Evolutionary conservation across 2,888 invertebrate genomes (phyloP).

Genomic region (Trissolcus brochymenae): DNA sequence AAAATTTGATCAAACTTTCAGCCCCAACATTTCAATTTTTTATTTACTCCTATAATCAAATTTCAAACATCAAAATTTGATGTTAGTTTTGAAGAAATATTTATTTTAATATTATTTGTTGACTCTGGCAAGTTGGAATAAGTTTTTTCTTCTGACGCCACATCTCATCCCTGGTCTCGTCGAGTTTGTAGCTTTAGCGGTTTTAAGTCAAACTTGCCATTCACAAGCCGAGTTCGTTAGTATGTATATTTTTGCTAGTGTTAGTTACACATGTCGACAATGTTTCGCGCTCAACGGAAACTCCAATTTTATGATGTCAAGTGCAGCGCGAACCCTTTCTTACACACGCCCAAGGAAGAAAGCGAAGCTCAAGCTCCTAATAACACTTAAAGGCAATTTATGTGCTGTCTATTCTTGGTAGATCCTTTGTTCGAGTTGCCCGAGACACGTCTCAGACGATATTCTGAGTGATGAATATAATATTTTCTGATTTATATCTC

Average conservation of each 20-base stretch:
- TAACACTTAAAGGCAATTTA: constrained; percentile 48
- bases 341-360: constrained; percentile 19
- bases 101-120: not conserved
- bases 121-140: not conserved
- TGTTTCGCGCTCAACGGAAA: constrained; percentile 24
- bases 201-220: constrained; percentile 38
- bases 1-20: too few species aligned
- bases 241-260: constrained; percentile 23
- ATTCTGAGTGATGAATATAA: not conserved
- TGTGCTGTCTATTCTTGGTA: constrained; percentile 32
- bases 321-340: constrained; percentile 40
- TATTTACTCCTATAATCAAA: not conserved
- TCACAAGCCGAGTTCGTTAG: constrained; percentile 37
- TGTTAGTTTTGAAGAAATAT: too few species aligned
- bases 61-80: not conserved
- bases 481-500: not conserved
- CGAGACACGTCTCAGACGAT: not conserved
- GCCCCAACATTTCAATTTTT: not conserved
- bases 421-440: constrained; percentile 26
- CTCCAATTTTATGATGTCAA: constrained; percentile 49
- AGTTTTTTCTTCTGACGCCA: not conserved
- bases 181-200: constrained; percentile 40
- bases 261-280: constrained; percentile 34
- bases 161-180: too few species aligned
- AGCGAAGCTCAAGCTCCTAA: constrained; percentile 36